Percentiles rank a stretch among this genome's conserved stretches.
phyloP scores from a whole-genome alignment of 2,888 invertebrate species.

The Drosophila mercatorum region DNA sequence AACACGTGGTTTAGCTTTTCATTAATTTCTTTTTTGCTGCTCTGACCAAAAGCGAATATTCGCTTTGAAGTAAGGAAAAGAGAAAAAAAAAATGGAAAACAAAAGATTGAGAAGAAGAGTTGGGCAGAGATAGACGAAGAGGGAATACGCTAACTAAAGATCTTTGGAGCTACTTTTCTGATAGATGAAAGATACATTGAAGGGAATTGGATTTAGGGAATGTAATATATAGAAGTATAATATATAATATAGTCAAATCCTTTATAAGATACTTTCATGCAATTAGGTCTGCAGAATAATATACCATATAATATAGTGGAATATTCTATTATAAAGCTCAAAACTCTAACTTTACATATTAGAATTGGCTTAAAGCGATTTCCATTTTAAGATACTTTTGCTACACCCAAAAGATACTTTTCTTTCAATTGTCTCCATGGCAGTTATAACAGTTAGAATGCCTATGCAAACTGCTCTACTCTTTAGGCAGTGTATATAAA shows the following conservation, averaged over 20 bases:
- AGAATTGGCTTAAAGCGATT: not conserved
- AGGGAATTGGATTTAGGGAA: no score
- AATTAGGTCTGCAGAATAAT: no score
- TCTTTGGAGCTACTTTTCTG: not conserved
- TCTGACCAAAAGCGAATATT: slow-evolving; percentile 30
- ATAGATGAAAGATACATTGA: not conserved
- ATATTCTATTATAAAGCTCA: no score
- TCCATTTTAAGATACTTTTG: not conserved
- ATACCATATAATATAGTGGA: no score
- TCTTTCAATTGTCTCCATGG: not conserved
- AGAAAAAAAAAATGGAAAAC: slow-evolving; percentile 14
- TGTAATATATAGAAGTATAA: no score
- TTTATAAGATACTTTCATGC: no score
- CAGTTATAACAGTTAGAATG: not conserved
- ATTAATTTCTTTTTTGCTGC: slow-evolving; percentile 10
- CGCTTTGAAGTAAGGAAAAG: slow-evolving; percentile 65
- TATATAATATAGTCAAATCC: no score
- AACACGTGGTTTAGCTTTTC: slow-evolving; percentile 65
- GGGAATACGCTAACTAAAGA: not conserved
- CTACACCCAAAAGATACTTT: not conserved
- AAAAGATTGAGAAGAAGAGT: not conserved
- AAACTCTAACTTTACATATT: no score
- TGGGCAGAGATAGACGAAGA: not conserved
- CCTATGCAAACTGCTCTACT: not conserved
- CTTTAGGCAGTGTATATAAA: not conserved